A percentile compares a stretch with the other conserved stretches of the same genome.
Evolutionary conservation across 2,113 vertebrate species (phyloP).

Genomic region (Ictalurus punctatus): DNA sequence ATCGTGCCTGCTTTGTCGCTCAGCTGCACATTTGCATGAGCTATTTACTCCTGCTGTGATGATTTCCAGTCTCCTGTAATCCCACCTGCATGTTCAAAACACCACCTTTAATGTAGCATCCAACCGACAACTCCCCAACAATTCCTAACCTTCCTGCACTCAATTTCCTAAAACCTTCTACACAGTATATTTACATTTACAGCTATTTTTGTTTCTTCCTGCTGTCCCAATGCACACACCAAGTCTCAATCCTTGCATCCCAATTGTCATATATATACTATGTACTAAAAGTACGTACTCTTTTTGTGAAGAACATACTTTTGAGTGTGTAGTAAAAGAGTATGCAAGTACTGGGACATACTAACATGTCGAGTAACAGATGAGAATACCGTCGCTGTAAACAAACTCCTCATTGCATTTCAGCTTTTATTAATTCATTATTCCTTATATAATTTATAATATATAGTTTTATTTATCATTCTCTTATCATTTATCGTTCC

Average conservation of each 20-base stretch:
- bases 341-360: too few relatives aligned
- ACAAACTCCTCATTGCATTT: too few relatives aligned
- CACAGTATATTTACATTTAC: neutral
- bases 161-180: neutral
- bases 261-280: too few relatives aligned
- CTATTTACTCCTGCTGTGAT: slow-evolving; percentile 21
- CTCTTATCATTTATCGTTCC: too few relatives aligned
- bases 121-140: neutral
- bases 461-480: too few relatives aligned
- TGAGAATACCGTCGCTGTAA: too few relatives aligned
- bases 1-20: neutral
- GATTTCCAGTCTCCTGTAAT: neutral
- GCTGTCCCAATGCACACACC: neutral
- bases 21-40: neutral
- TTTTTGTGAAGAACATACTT: too few relatives aligned
- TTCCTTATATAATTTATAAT: too few relatives aligned
- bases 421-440: too few relatives aligned
- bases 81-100: neutral
- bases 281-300: too few relatives aligned
- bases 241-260: neutral
- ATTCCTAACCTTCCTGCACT: neutral
- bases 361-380: too few relatives aligned
- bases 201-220: neutral
- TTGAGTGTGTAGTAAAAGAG: too few relatives aligned
- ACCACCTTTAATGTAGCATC: neutral